A percentile compares a stretch with the other conserved stretches of the same genome.
phyloP scores from a whole-genome alignment of 2,113 vertebrate species.

The Acrocephalus arundinaceus region DNA sequence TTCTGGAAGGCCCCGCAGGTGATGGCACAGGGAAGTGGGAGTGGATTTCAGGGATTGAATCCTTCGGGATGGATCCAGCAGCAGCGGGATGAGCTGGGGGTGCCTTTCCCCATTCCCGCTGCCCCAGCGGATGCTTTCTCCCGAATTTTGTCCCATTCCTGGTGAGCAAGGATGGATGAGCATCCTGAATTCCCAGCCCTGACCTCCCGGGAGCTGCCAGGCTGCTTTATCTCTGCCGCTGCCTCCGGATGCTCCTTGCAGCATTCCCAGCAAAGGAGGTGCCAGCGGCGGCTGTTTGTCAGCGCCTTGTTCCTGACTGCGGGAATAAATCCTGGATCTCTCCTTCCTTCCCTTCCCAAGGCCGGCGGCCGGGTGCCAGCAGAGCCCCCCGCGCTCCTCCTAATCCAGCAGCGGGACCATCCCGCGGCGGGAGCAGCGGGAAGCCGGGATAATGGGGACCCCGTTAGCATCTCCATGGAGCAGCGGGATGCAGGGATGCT shows the following conservation, averaged over 20 bases:
- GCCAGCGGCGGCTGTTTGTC: not conserved
- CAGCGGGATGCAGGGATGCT: constrained; percentile 66
- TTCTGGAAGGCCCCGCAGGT: not conserved
- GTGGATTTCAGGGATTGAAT: accelerated
- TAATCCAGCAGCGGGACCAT: not conserved
- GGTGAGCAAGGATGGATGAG: not conserved
- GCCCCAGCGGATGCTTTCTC: not conserved
- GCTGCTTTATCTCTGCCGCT: constrained; percentile 17
- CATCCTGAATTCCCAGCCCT: not conserved
- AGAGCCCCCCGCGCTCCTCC: not conserved
- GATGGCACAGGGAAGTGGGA: not conserved
- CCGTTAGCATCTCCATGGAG: constrained; percentile 51
- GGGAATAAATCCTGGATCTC: constrained; percentile 10
- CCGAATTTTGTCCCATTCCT: not conserved
- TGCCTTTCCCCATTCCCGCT: not conserved
- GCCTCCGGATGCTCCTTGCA: not conserved
- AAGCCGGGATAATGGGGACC: not conserved
- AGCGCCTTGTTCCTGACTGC: not conserved
- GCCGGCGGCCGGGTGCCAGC: not conserved
- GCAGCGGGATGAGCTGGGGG: accelerated
- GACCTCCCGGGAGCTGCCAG: not conserved
- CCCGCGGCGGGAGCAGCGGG: not conserved
- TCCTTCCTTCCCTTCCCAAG: not conserved
- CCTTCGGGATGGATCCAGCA: accelerated
- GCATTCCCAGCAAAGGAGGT: not conserved